Evolutionary conservation across 2,888 invertebrate species (phyloP), one percentile per base, ranked within the genome.

Genomic region (Campopleginae sp.): DNA sequence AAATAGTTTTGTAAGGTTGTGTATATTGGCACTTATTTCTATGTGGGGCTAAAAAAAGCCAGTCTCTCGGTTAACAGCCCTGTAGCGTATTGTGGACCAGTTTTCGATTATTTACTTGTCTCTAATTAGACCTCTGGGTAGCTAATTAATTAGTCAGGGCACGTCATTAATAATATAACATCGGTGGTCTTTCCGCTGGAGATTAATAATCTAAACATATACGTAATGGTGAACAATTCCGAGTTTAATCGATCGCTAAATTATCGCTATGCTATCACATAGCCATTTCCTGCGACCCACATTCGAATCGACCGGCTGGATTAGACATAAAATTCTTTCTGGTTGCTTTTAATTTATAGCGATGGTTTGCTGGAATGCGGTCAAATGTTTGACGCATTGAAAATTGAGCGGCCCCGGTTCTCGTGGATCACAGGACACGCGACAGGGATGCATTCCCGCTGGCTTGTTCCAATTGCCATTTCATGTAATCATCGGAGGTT

Each of bases 91-190:
- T 44, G 17, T 44, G 17, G 12, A 70, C 42, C 63, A 31, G 61
- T 65, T 80, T 65, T 54, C 58, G 71, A 76, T 80, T 84, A 84
- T 80, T 76, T 71, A 77, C 76, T 72, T 42, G 27, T 12, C 63
- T 58, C 46, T 66, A 84, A 77, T 84, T 80, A 38, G 66, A 44
- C 84, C 72, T 48, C 71, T 58, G 71, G 76, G 72, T 58, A 54
- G 6, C 27, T 75, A 46, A 61, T 58, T 68, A 63, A 51, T 84
- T 84, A 74, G 66, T 80, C 27, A 75, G 46, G 17, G 63, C 70
- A 12, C 38, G 46, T 51, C 68, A 54, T 71, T 76, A 72, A 65
- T 76, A 51, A 80, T 65, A 65, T 58, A 65, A 65, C 44, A 31
- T 6, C 31, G 65, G 38, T 19, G 54, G 33, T 27, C 10, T 63